Conservation (phyloP, 2,797 vertebrate genomes). For the Todus mexicanus region DNA sequence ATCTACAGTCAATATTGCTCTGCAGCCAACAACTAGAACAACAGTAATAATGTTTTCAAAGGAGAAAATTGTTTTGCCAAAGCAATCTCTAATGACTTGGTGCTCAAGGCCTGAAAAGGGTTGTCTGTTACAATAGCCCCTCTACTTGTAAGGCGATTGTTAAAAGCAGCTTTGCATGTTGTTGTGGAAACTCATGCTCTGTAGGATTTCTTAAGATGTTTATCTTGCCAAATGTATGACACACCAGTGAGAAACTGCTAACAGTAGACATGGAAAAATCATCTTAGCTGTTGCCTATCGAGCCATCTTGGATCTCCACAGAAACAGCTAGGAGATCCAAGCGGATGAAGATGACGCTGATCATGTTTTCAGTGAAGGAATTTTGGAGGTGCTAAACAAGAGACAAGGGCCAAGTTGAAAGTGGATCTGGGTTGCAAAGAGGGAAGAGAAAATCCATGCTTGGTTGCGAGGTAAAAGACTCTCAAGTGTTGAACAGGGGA, state of each 20-base stretch:
- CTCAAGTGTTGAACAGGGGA: rapidly evolving
- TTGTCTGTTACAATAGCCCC: background rate
- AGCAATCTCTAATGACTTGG: background rate
- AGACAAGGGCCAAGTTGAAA: background rate
- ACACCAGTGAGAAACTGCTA: background rate
- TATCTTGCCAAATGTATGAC: background rate
- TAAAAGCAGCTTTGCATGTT: background rate
- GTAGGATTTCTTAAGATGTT: background rate
- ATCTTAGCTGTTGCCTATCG: rapidly evolving
- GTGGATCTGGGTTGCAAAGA: background rate
- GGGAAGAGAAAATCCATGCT: background rate
- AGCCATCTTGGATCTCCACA: background rate
- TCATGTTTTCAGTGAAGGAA: background rate
- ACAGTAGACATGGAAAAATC: background rate
- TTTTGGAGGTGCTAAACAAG: background rate
- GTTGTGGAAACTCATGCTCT: background rate
- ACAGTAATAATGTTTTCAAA: background rate
- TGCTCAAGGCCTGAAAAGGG: background rate
- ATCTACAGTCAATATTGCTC: background rate
- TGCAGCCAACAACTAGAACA: background rate
- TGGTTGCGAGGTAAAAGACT: background rate
- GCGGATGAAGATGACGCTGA: background rate
- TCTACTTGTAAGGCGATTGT: background rate
- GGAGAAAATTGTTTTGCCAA: background rate
- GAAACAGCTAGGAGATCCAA: background rate